Evolutionary conservation across 2,797 vertebrate species (phyloP), one percentile per base, ranked within the genome.

Genomic region (Eulemur coronatus): DNA sequence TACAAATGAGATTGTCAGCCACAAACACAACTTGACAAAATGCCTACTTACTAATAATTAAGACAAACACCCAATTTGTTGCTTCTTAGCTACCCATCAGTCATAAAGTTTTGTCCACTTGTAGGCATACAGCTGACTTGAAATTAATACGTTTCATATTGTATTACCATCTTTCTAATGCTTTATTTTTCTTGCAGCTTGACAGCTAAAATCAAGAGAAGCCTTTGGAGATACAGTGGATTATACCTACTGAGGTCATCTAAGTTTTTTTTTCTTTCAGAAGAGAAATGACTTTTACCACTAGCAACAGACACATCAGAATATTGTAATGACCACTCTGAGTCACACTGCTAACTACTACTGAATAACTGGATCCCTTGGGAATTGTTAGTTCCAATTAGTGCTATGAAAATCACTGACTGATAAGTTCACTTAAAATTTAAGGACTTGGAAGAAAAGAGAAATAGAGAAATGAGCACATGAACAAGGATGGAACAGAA

Each of bases 51-150:
- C 30, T 87, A 41, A 81, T 67, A 82, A 95, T 80, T 15, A 78
- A 63, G 63, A 82, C 81, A 79, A 93, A 28, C n/a, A 20, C 55
- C 18, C 5, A 84, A 59, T 94, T 87, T 84, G 90, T 85, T 95
- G 82, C 65, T 91, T 87, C 46, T 46, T 70, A 43, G 48, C 35
- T 6, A 26, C 15, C 2, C 15, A 46, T 72, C 26, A 87, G 14
- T 55, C 18, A 3, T 41, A n/a, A 92, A 33, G 5, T 52, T 35
- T 0, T 57, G 67, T 48, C 65, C 50, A 96, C 89, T 84, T 94
- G 10, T 72, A 81, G 28, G 76, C 15, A 15, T 20, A 90, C 18
- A 70, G 41, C 26, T 50, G 63, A 96, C 18, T 72, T 50, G 18
- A 89, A 90, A 48, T 41, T n/a, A 33, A 61, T 7, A 72, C 13